These are phyloP conservation scores for Heterodera filipjevi DNA, from an alignment of 2,888 invertebrate genomes.

Conservation along the genomic window DNA sequence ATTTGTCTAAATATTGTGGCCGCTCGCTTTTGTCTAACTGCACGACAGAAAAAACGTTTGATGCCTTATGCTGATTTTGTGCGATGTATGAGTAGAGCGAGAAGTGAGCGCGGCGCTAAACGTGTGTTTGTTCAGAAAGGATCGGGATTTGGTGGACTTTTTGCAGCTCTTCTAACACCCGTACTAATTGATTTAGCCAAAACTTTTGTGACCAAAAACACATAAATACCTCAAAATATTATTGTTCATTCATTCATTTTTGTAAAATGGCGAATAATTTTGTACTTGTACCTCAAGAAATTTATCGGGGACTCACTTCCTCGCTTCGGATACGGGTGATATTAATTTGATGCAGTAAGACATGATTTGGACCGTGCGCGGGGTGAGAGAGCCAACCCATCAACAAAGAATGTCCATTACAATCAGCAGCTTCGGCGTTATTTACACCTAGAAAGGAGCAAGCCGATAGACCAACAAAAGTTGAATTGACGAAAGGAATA, in stretches of 20 bases:
- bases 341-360: slow-evolving; percentile 16
- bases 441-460: not conserved
- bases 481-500: not conserved
- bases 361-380: not conserved
- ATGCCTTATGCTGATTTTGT: slow-evolving; percentile 18
- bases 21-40: not conserved
- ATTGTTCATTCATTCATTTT: not conserved
- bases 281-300: slow-evolving; percentile 34
- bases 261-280: slow-evolving; percentile 29
- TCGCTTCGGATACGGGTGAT: not conserved
- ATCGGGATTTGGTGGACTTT: not conserved
- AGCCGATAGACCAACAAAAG: not conserved
- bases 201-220: not conserved
- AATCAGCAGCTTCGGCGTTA: slow-evolving; percentile 11
- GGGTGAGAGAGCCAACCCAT: not conserved
- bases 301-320: slow-evolving; percentile 21
- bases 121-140: not conserved
- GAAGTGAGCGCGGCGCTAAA: slow-evolving; percentile 15
- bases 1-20: slow-evolving; percentile 21
- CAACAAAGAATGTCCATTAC: slow-evolving; percentile 11
- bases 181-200: not conserved
- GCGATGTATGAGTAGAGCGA: not conserved
- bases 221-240: not conserved
- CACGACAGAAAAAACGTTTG: slow-evolving; percentile 13
- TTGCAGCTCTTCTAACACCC: slow-evolving; percentile 16